Conservation (phyloP, 1,140 invertebrate species). For the Tyrophagus putrescentiae region DNA sequence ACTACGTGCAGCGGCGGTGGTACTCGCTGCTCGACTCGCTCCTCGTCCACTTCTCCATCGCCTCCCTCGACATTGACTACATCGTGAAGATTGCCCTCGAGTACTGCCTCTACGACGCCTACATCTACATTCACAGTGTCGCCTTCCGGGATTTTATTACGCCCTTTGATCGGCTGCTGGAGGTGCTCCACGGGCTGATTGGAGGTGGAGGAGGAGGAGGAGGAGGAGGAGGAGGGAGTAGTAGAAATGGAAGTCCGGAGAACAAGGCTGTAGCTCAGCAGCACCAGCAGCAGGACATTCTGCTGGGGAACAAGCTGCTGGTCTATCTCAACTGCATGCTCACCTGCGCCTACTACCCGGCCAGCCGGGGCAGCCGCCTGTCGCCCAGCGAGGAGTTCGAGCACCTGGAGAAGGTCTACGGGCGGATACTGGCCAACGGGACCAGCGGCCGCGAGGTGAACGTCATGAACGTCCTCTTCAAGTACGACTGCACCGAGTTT, state of each 20-base stretch:
- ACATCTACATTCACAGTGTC: constrained; percentile 73
- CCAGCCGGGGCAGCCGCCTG: constrained; percentile 27
- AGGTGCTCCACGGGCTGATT: constrained; percentile 28
- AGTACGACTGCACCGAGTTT: constrained; percentile 75
- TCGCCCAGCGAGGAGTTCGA: not conserved
- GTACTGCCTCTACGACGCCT: constrained; percentile 63
- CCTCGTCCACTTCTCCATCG: constrained; percentile 62
- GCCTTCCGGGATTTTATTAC: constrained; percentile 66
- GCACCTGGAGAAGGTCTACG: not conserved
- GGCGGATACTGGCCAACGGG: not conserved
- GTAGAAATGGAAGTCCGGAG: too few species aligned
- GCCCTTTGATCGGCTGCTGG: constrained; percentile 48
- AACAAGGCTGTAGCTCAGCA: constrained; percentile 23
- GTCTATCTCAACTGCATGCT: constrained; percentile 80
- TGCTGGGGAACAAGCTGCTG: constrained; percentile 70
- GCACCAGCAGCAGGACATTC: constrained; percentile 25
- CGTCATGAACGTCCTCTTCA: constrained; percentile 49
- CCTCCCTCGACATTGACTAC: constrained; percentile 75
- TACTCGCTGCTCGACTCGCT: constrained; percentile 56
- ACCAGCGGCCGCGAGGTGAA: constrained; percentile 27
- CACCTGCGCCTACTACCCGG: constrained; percentile 74
- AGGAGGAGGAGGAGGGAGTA: too few species aligned
- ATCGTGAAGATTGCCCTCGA: constrained; percentile 60
- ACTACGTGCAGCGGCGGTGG: constrained; percentile 37
- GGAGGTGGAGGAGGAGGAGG: too few species aligned